Evolutionary conservation across 1,140 invertebrate species (phyloP).

Genomic region (Drosophila sproati): DNA sequence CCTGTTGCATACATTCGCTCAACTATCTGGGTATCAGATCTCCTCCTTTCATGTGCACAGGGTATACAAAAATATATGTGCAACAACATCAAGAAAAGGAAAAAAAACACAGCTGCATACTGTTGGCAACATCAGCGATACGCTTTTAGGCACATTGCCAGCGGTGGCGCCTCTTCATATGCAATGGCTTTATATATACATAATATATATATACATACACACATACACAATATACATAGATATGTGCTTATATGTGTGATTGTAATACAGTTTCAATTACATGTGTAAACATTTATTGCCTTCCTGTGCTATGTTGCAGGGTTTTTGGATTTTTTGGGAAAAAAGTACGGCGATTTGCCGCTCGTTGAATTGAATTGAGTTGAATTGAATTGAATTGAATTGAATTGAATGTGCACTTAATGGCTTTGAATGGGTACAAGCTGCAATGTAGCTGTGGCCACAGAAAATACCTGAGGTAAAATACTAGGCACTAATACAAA

Average conservation of each 20-base stretch:
- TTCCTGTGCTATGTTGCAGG: constrained; percentile 36
- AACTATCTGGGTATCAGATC: background rate
- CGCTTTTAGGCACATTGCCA: constrained; percentile 61
- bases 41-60: background rate
- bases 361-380: background rate
- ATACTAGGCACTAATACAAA: constrained; percentile 19
- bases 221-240: background rate
- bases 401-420: constrained; percentile 50
- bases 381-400: too few relatives aligned
- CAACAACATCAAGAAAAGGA: constrained; percentile 2
- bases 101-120: constrained; percentile 55
- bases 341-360: constrained; percentile 36
- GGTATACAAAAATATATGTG: background rate
- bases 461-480: background rate
- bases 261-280: constrained; percentile 82
- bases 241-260: constrained; percentile 58
- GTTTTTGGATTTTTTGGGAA: background rate
- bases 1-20: background rate
- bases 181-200: constrained; percentile 31
- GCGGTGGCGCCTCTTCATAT: constrained; percentile 19
- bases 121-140: constrained; percentile 80
- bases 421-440: constrained; percentile 6
- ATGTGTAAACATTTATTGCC: constrained; percentile 81
- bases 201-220: background rate
- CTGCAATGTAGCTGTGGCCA: constrained; percentile 2